These are phyloP conservation scores for Orcinus orca DNA, from an alignment of 2,113 vertebrate species.

Conservation along the genomic window DNA sequence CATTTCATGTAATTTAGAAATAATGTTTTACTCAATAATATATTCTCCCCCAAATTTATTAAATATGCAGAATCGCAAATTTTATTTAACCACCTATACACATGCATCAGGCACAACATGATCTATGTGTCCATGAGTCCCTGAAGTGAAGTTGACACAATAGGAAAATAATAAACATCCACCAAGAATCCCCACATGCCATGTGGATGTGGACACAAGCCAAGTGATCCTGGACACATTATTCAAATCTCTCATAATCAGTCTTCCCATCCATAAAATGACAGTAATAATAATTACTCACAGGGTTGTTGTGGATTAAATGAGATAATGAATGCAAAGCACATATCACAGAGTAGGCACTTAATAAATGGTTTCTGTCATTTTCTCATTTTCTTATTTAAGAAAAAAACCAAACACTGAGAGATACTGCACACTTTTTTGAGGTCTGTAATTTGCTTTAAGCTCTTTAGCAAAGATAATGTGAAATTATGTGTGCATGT, in stretches of 20 bases:
- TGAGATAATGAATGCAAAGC: not conserved
- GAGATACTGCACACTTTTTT: not conserved
- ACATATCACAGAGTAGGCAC: not conserved
- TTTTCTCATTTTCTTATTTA: slow-evolving; percentile 23
- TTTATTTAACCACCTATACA: not conserved
- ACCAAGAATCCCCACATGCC: not conserved
- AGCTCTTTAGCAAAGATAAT: not conserved
- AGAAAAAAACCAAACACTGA: not conserved
- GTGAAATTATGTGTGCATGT: not conserved
- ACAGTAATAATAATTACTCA: not conserved
- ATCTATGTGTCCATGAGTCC: not conserved
- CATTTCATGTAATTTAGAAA: not conserved
- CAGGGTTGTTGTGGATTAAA: not conserved
- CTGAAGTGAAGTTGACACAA: not conserved
- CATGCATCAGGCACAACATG: not conserved
- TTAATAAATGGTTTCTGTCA: not conserved
- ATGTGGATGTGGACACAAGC: not conserved
- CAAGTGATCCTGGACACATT: not conserved
- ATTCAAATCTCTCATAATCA: not conserved
- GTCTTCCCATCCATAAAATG: not conserved
- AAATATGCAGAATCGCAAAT: not conserved
- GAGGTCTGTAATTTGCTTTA: not conserved
- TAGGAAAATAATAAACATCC: not conserved
- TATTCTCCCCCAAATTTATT: not conserved
- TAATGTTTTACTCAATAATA: not conserved